Conservation (phyloP, 2,888 invertebrate genomes). For the Aporophyla lueneburgensis region DNA sequence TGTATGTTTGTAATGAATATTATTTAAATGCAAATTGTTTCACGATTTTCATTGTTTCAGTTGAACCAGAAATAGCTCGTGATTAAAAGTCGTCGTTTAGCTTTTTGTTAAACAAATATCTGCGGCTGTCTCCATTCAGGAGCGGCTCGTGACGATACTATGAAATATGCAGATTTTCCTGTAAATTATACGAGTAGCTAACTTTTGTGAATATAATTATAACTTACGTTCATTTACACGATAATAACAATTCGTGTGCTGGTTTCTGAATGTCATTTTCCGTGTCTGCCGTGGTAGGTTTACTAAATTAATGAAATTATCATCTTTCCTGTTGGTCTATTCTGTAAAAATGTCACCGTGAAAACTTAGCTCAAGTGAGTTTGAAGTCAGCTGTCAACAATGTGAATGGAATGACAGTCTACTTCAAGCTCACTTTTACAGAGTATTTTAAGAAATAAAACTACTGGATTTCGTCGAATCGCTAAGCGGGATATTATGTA, state of each 20-base stretch:
- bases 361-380: too few relatives aligned
- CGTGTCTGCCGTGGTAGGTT: conserved; percentile 6
- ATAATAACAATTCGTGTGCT: conserved; percentile 29
- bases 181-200: conserved; percentile 20
- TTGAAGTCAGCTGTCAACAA: too few relatives aligned
- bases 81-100: conserved; percentile 52
- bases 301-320: conserved; percentile 17
- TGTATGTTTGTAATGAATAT: conserved; percentile 79
- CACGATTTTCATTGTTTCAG: conserved; percentile 75
- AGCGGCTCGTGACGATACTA: conserved; percentile 39
- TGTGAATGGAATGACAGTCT: too few relatives aligned
- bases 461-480: conserved; percentile 8
- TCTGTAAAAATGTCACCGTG: too few relatives aligned
- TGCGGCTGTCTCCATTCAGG: conserved; percentile 35
- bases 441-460: too few relatives aligned
- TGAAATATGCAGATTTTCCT: conserved; percentile 46
- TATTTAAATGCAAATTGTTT: conserved; percentile 82
- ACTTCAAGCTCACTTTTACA: too few relatives aligned
- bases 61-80: conserved; percentile 69
- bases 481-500: not conserved
- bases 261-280: conserved; percentile 33
- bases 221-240: conserved; percentile 43
- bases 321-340: not conserved
- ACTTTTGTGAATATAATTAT: conserved; percentile 28
- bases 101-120: conserved; percentile 62